Conservation (phyloP, 2,888 invertebrate genomes). For the Drosophila austrosaltans region DNA sequence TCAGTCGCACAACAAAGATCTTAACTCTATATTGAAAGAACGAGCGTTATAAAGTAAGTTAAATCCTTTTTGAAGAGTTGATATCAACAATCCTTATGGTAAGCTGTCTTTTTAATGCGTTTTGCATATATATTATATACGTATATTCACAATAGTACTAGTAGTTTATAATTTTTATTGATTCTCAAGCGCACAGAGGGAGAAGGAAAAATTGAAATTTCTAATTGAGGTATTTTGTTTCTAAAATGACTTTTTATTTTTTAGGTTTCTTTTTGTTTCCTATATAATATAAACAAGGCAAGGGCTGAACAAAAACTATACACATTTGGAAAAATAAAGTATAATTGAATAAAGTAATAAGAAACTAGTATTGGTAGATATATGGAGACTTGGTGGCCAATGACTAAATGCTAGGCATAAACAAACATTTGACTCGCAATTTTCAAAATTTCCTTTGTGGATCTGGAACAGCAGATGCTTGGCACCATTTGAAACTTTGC, state of each 20-base stretch:
- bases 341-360: slow-evolving; percentile 37
- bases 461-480: slow-evolving; percentile 67
- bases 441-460: slow-evolving; percentile 36
- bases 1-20: slow-evolving; percentile 20
- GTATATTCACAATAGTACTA: slow-evolving; percentile 13
- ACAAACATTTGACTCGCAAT: slow-evolving; percentile 54
- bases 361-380: slow-evolving; percentile 26
- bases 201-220: slow-evolving; percentile 42
- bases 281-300: slow-evolving; percentile 59
- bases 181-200: slow-evolving; percentile 1
- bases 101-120: slow-evolving; percentile 53
- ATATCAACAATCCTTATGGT: slow-evolving; percentile 13
- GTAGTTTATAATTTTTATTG: slow-evolving; percentile 19
- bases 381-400: slow-evolving; percentile 56
- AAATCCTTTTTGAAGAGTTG: neutral
- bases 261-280: slow-evolving; percentile 1
- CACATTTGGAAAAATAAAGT: slow-evolving; percentile 45
- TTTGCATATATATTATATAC: slow-evolving; percentile 26
- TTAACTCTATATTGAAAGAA: slow-evolving; percentile 21
- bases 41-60: neutral
- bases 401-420: slow-evolving; percentile 67
- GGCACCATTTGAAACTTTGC: slow-evolving; percentile 69
- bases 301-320: slow-evolving; percentile 52
- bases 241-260: slow-evolving; percentile 56
- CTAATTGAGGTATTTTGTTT: slow-evolving; percentile 68